These are phyloP conservation scores for Catharus ustulatus DNA, from an alignment of 2,797 vertebrate genomes.

Conservation along the genomic window DNA sequence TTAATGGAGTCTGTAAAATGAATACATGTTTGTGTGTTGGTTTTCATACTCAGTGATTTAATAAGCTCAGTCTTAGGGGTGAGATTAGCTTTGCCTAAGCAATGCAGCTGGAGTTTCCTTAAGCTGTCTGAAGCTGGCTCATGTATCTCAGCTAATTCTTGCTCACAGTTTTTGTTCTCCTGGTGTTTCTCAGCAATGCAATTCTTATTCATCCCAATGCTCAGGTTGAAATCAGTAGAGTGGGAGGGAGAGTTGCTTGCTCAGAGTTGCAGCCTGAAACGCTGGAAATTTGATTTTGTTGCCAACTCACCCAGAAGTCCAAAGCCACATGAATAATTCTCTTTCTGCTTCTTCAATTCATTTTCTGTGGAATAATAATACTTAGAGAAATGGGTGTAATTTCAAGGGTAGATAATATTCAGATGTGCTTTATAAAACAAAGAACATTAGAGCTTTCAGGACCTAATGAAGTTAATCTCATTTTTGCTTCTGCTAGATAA, in stretches of 20 bases:
- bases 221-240: background rate
- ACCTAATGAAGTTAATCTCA: background rate
- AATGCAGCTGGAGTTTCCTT: background rate
- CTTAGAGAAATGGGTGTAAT: background rate
- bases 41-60: background rate
- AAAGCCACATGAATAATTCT: background rate
- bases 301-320: background rate
- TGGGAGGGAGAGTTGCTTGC: background rate
- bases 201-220: background rate
- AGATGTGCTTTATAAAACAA: background rate
- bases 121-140: background rate
- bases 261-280: background rate
- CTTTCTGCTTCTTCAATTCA: background rate
- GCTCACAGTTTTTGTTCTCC: background rate
- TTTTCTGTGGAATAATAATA: background rate
- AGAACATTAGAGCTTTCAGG: background rate
- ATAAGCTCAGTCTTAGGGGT: background rate
- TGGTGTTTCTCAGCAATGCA: background rate
- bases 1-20: background rate
- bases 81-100: conserved; percentile 7
- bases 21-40: background rate
- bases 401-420: background rate
- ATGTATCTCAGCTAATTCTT: background rate
- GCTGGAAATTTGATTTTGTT: background rate
- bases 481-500: background rate